These are phyloP conservation scores for Spermophilus dauricus DNA, from an alignment of 2,113 vertebrate species.

Conservation along the genomic window DNA sequence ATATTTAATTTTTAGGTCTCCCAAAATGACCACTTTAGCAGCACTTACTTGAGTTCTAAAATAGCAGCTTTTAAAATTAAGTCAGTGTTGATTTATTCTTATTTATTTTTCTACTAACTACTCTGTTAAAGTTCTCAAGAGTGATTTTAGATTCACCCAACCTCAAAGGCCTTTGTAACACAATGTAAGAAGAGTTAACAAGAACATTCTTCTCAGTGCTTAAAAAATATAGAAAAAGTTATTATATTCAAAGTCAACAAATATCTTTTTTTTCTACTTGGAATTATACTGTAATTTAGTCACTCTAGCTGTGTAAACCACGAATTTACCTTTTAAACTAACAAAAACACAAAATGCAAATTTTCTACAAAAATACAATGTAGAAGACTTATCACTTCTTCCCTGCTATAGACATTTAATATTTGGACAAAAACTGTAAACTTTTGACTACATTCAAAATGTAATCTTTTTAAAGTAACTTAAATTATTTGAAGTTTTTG, in stretches of 20 bases:
- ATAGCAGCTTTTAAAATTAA: too few relatives aligned
- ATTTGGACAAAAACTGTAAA: conserved; percentile 90
- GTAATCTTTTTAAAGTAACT: conserved; percentile 81
- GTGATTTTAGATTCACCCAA: conserved; percentile 52
- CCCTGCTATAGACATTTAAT: conserved; percentile 89
- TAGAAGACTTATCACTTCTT: conserved; percentile 83
- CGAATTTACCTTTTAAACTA: conserved; percentile 75
- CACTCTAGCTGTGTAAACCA: conserved; percentile 84
- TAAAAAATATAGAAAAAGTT: conserved; percentile 77
- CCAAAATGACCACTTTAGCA: too few relatives aligned
- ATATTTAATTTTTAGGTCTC: too few relatives aligned
- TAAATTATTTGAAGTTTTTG: conserved; percentile 83
- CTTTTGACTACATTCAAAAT: conserved; percentile 90
- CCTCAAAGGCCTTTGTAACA: conserved; percentile 78
- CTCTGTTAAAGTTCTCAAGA: conserved; percentile 53
- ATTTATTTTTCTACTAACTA: conserved; percentile 64
- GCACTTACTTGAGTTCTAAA: too few relatives aligned
- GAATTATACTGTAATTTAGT: conserved; percentile 83
- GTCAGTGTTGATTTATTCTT: not conserved
- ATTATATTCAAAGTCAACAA: conserved; percentile 76
- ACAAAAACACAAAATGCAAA: conserved; percentile 79
- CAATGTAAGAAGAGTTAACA: conserved; percentile 56
- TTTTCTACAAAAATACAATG: conserved; percentile 88
- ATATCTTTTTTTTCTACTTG: conserved; percentile 61
- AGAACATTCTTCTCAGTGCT: conserved; percentile 47